Evolutionary conservation across 1,140 invertebrate species (phyloP).

Genomic region (Zeugodacus cucurbitae): DNA sequence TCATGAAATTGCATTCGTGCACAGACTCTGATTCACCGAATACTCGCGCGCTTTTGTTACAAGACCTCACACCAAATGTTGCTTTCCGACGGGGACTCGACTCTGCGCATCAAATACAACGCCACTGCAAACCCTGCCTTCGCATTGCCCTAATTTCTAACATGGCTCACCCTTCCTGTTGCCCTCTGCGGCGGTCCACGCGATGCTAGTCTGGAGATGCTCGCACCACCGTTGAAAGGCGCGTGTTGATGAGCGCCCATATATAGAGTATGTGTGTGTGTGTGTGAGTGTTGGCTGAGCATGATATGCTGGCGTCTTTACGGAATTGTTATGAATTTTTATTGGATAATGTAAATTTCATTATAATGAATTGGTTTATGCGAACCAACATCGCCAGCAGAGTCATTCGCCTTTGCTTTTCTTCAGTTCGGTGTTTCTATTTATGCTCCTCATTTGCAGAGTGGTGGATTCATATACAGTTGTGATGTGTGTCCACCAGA

Average conservation of each 20-base stretch:
- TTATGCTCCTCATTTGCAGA: neutral
- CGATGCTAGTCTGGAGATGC: neutral
- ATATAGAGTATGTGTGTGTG: neutral
- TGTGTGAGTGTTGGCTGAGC: neutral
- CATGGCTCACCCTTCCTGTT: neutral
- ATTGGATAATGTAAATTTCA: conserved; percentile 44
- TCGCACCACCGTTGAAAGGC: neutral
- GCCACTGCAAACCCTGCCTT: neutral
- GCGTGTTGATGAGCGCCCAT: neutral
- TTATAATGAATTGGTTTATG: conserved; percentile 34
- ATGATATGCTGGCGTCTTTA: neutral
- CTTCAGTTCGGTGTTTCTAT: neutral
- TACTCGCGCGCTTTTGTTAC: neutral
- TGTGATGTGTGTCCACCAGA: too few relatives aligned
- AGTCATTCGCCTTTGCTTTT: neutral
- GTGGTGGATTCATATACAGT: neutral
- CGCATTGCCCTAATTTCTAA: neutral
- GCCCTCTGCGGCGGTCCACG: neutral
- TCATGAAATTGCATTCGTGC: neutral
- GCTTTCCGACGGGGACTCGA: neutral
- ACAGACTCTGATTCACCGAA: neutral
- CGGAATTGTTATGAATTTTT: conserved; percentile 47
- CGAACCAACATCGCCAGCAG: neutral
- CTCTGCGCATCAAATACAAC: neutral
- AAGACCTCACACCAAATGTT: neutral